A percentile compares a stretch with the other conserved stretches of the same genome.
Conservation (phyloP, 1,140 invertebrate species). For the Stenopsyche tienmushanensis region DNA sequence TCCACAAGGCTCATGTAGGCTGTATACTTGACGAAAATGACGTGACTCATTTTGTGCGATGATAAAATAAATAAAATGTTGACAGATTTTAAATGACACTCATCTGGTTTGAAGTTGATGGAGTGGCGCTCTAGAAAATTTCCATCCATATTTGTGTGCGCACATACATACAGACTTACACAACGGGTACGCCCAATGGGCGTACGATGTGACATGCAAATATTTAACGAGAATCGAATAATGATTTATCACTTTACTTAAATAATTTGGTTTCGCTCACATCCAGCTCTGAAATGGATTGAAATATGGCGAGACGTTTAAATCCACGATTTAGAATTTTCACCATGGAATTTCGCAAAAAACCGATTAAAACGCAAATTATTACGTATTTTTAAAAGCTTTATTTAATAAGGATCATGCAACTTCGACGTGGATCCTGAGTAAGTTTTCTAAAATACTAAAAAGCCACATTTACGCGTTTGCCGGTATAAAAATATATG, state of each 20-base stretch:
- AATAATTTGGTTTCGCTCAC: too few relatives aligned
- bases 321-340: too few relatives aligned
- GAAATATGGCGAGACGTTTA: too few relatives aligned
- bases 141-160: neutral
- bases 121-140: slow-evolving; percentile 19
- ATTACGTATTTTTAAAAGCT: too few relatives aligned
- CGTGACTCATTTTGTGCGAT: slow-evolving; percentile 23
- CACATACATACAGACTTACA: neutral
- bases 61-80: slow-evolving; percentile 33
- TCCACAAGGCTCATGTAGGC: neutral
- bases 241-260: slow-evolving; percentile 17
- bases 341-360: too few relatives aligned
- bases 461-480: slow-evolving; percentile 35
- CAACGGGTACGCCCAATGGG: too few relatives aligned
- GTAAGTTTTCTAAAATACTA: too few relatives aligned
- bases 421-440: too few relatives aligned
- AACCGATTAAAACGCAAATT: too few relatives aligned
- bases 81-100: slow-evolving; percentile 32
- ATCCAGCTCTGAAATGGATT: too few relatives aligned
- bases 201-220: neutral
- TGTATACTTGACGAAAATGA: neutral
- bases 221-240: slow-evolving; percentile 2
- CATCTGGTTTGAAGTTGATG: slow-evolving; percentile 29
- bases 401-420: too few relatives aligned
- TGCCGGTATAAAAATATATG: slow-evolving; percentile 38